Conservation (phyloP, 2,113 vertebrate species). For the Dasyprocta punctata region DNA sequence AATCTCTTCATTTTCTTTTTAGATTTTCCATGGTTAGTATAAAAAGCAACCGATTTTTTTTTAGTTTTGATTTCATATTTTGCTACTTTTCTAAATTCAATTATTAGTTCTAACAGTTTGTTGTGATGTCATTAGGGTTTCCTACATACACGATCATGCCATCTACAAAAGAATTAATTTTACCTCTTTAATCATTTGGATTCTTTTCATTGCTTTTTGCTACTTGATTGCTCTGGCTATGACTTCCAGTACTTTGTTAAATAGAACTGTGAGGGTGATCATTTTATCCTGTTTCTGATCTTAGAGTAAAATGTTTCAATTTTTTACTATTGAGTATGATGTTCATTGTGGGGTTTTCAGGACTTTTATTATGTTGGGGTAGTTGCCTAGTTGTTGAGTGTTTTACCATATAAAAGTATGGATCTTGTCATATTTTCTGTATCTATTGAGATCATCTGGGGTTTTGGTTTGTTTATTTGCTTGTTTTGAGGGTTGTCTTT, state of each 20-base stretch:
- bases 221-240: not conserved
- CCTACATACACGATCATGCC: not conserved
- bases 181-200: not conserved
- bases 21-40: not conserved
- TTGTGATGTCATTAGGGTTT: not conserved
- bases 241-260: not conserved
- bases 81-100: not conserved
- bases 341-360: not conserved
- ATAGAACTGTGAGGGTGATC: not conserved
- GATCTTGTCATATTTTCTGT: not conserved
- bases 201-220: not conserved
- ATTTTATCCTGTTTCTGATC: not conserved
- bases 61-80: not conserved
- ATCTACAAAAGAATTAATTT: not conserved
- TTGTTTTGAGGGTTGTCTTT: not conserved
- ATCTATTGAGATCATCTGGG: not conserved
- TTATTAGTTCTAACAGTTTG: not conserved
- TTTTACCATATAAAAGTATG: not conserved
- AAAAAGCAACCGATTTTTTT: not conserved
- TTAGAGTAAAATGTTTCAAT: not conserved
- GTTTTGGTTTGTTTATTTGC: not conserved
- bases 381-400: not conserved
- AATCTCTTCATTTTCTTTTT: not conserved
- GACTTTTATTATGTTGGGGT: not conserved
- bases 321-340: not conserved